These are phyloP conservation scores for Panopea generosa DNA, from an alignment of 2,888 invertebrate genomes.

Conservation along the genomic window DNA sequence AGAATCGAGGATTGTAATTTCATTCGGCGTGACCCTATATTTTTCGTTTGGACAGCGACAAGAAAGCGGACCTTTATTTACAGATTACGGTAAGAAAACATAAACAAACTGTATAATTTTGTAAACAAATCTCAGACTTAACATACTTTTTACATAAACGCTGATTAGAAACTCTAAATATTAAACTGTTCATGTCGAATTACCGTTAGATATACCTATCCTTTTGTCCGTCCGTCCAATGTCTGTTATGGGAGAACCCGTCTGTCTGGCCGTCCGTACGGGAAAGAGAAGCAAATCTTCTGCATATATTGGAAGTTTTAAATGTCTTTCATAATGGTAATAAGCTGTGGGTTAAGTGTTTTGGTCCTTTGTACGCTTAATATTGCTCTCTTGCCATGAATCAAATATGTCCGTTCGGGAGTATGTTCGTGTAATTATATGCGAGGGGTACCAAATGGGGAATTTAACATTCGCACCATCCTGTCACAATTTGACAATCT, in stretches of 20 bases:
- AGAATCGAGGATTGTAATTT: conserved; percentile 26
- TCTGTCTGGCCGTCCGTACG: conserved; percentile 41
- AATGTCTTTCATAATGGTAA: background rate
- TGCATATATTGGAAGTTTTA: background rate
- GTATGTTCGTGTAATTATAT: conserved; percentile 52
- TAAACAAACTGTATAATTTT: conserved; percentile 21
- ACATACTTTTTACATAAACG: background rate
- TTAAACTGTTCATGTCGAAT: background rate
- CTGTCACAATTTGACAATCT: background rate
- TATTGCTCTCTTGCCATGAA: background rate
- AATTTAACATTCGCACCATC: background rate
- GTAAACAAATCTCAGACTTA: background rate
- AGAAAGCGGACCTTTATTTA: conserved; percentile 17
- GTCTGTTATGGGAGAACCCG: too few relatives aligned
- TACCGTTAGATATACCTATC: background rate
- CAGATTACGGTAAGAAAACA: conserved; percentile 29
- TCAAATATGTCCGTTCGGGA: conserved; percentile 40
- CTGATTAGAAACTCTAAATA: background rate
- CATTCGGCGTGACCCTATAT: conserved; percentile 11
- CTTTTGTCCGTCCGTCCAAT: conserved; percentile 48
- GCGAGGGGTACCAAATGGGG: conserved; percentile 37
- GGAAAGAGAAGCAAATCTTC: background rate
- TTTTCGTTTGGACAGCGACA: conserved; percentile 1
- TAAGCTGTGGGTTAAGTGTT: background rate
- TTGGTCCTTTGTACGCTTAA: background rate